These are phyloP conservation scores for Timandra comae DNA, from an alignment of 2,888 invertebrate genomes.

Conservation along the genomic window DNA sequence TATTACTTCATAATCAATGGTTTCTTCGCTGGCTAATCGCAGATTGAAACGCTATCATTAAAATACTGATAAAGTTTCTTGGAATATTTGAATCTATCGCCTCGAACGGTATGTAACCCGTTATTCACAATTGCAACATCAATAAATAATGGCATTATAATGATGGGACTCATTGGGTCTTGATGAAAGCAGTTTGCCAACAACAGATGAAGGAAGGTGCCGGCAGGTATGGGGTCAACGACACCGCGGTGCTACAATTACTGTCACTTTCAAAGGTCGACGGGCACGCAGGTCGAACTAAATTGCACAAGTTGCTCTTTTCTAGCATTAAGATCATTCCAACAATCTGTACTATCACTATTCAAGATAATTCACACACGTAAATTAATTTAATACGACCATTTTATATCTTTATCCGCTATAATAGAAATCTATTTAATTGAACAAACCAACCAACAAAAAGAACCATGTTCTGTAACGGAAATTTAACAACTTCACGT, in stretches of 20 bases:
- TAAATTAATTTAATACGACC: too few species aligned
- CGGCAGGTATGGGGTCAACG: conserved; percentile 49
- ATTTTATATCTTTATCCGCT: too few species aligned
- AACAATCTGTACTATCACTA: too few species aligned
- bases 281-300: conserved; percentile 35
- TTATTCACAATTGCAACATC: conserved; percentile 34
- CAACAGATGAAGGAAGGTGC: conserved; percentile 40
- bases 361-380: too few species aligned
- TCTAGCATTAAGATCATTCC: too few species aligned
- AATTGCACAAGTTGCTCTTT: conserved; percentile 11
- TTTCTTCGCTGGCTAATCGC: neutral
- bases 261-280: conserved; percentile 74
- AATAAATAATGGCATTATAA: conserved; percentile 37
- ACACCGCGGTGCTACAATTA: conserved; percentile 55
- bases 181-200: conserved; percentile 50
- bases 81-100: conserved; percentile 14
- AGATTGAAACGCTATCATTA: neutral
- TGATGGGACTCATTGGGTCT: conserved; percentile 47
- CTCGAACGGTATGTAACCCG: conserved; percentile 25
- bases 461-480: too few species aligned
- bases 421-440: too few species aligned
- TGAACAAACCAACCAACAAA: too few species aligned
- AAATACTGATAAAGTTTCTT: conserved; percentile 17
- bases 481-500: too few species aligned
- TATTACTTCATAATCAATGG: conserved; percentile 1